Evolutionary conservation across 23 tunicate species (phyloP).

Genomic region (Ciona savignyi): DNA sequence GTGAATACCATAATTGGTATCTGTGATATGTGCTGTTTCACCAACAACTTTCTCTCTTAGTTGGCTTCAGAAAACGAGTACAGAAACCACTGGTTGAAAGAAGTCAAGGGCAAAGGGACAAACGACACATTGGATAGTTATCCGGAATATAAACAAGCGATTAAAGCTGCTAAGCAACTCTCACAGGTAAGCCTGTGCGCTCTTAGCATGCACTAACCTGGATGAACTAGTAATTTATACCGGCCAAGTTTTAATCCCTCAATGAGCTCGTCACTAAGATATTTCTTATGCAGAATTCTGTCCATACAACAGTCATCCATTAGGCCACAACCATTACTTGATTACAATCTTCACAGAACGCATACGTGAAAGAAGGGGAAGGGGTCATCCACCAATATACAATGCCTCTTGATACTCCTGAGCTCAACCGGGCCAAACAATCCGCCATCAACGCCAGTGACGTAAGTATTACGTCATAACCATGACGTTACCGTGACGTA

Average conservation of each 20-base stretch:
- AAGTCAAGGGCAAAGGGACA: slow-evolving; percentile 57
- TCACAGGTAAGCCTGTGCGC: slow-evolving; percentile 63
- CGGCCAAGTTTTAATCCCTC: too few relatives aligned
- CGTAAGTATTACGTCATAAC: slow-evolving; percentile 26
- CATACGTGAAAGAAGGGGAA: slow-evolving; percentile 43
- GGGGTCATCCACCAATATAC: slow-evolving; percentile 37
- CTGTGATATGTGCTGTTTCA: not conserved
- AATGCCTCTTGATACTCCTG: slow-evolving; percentile 74
- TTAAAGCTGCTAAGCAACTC: slow-evolving; percentile 49
- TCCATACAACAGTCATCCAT: too few relatives aligned
- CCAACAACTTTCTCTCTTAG: slow-evolving; percentile 20
- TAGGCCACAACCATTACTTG: too few relatives aligned
- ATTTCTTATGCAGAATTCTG: too few relatives aligned
- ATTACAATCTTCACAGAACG: slow-evolving; percentile 35
- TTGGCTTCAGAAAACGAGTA: slow-evolving; percentile 50
- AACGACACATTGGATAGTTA: slow-evolving; percentile 48
- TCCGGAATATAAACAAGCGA: slow-evolving; percentile 87
- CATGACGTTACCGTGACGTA: not conserved
- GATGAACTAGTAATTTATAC: too few relatives aligned
- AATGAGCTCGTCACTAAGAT: too few relatives aligned
- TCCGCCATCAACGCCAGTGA: slow-evolving; percentile 52
- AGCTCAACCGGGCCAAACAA: slow-evolving; percentile 49
- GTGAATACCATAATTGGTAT: too few relatives aligned
- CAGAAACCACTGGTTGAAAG: slow-evolving; percentile 52
- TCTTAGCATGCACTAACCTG: too few relatives aligned